These are phyloP conservation scores for Nematolebias whitei DNA, from an alignment of 2,113 vertebrate species.

Conservation along the genomic window DNA sequence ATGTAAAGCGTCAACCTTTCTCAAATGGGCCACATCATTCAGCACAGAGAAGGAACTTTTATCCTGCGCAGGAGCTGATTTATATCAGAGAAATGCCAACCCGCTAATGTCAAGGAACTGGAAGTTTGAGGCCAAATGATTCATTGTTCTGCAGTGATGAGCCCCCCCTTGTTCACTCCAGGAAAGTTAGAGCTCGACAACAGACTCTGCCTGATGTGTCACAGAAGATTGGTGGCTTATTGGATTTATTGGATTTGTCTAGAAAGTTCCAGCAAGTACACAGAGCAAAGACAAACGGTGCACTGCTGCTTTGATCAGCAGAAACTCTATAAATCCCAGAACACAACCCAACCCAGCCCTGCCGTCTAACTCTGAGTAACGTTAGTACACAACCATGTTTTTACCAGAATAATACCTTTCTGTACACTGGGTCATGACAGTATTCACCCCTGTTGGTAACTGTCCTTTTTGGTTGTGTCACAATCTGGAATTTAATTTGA, in stretches of 20 bases:
- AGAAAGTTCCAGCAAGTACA: neutral
- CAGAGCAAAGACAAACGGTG: conserved; percentile 6
- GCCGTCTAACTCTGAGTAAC: neutral
- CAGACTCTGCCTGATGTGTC: neutral
- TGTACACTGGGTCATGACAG: no score
- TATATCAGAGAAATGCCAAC: conserved; percentile 27
- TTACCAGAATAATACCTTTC: no score
- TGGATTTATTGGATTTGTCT: conserved; percentile 21
- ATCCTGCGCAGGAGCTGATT: conserved; percentile 31
- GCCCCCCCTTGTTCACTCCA: neutral
- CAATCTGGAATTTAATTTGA: no score
- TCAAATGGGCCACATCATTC: conserved; percentile 26
- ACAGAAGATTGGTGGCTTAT: conserved; percentile 1
- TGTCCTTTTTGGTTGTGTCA: no score
- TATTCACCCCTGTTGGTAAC: no score
- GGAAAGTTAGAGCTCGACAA: conserved; percentile 7
- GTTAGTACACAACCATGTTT: neutral
- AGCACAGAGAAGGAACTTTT: conserved; percentile 12
- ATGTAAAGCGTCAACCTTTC: conserved; percentile 44
- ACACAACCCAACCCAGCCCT: neutral
- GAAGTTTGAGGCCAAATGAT: conserved; percentile 15
- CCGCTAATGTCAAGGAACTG: conserved; percentile 34
- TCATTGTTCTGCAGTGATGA: conserved; percentile 21
- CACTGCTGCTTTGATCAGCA: neutral
- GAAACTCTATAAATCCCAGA: neutral